Evolutionary conservation across 2,888 invertebrate species (phyloP), one percentile per base, ranked within the genome.

Genomic region (Sarcophaga carnaria): DNA sequence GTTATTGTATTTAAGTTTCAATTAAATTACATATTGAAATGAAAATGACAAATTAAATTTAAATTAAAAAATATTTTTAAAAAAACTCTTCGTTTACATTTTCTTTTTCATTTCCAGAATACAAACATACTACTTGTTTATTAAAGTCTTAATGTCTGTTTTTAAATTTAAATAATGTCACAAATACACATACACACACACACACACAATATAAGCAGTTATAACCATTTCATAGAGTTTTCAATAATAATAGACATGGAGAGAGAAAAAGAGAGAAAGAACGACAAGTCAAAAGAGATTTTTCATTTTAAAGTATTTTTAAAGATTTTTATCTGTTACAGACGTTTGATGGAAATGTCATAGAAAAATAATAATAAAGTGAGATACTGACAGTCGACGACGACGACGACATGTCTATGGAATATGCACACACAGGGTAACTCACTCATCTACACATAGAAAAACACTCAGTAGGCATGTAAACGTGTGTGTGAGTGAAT

Each of bases 261-360:
- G 0, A 54, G 3, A 14, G 14, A 17, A 0, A 49, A 0, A 54
- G 4, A 12, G 5, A 5, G 54, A 54, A 3, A 14, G 17, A 54
- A 2, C 12, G 17, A 71, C 14, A 6, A 71, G n/a, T 54, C 54
- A 49, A 59, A 64, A 63, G 27, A 54, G 5, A 76, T 59, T 67
- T 67, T 66, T 77, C 37, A 72, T 59, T 59, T 37, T 37, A 27
- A 5, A 76, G 37, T 67, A 47, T n/a, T 27, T 59, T 59, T 72
- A 20, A 12, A 67, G 76, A 77, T 77, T 77, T 20, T 20, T 59
- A 77, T 79, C 83, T 74, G 47, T 25, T 54, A 63, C 27, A 70
- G 69, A 75, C 79, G 69, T 69, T 37, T 69, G 69, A 79, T 69
- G 47, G 63, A 79, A 67, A 70, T 71, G 59, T 76, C 70, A 64